Conservation (phyloP, 2,113 vertebrate genomes). For the Gnathonemus echidnorhynchus region DNA sequence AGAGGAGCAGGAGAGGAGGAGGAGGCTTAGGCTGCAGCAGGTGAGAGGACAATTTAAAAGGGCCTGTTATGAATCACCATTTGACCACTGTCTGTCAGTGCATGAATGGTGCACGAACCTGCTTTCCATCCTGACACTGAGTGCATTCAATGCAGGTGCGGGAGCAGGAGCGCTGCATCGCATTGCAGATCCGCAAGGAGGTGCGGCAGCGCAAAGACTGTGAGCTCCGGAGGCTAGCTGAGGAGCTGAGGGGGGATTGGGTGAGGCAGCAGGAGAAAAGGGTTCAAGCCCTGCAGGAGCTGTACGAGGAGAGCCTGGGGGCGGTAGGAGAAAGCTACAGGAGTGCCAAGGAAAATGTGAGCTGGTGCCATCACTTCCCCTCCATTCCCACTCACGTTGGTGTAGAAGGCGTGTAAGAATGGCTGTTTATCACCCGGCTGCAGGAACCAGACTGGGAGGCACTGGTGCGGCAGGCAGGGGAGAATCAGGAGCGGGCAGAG, state of each 20-base stretch:
- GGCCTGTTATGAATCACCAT: neutral
- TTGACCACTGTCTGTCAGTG: neutral
- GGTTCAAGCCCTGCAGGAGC: slow-evolving; percentile 61
- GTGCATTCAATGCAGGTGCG: slow-evolving; percentile 66
- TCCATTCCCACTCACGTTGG: neutral
- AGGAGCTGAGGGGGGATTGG: slow-evolving; percentile 71
- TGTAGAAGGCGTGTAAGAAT: neutral
- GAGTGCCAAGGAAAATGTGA: slow-evolving; percentile 79
- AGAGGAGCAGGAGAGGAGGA: slow-evolving; percentile 79
- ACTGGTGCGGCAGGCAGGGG: slow-evolving; percentile 57
- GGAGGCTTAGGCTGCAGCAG: slow-evolving; percentile 83
- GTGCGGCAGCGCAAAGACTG: slow-evolving; percentile 69
- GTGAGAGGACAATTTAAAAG: slow-evolving; percentile 45
- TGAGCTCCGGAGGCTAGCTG: slow-evolving; percentile 66
- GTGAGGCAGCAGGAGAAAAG: slow-evolving; percentile 67
- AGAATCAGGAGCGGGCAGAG: slow-evolving; percentile 72
- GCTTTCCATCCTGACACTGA: neutral
- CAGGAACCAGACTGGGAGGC: slow-evolving; percentile 68
- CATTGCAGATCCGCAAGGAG: slow-evolving; percentile 70
- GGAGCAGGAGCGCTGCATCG: slow-evolving; percentile 80
- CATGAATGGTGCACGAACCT: neutral
- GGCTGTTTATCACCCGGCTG: neutral
- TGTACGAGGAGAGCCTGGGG: slow-evolving; percentile 72
- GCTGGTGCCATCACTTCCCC: slow-evolving; percentile 21
- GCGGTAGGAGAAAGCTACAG: slow-evolving; percentile 75